Conservation (phyloP, 2,888 invertebrate genomes). For the Volucella bombylans region DNA sequence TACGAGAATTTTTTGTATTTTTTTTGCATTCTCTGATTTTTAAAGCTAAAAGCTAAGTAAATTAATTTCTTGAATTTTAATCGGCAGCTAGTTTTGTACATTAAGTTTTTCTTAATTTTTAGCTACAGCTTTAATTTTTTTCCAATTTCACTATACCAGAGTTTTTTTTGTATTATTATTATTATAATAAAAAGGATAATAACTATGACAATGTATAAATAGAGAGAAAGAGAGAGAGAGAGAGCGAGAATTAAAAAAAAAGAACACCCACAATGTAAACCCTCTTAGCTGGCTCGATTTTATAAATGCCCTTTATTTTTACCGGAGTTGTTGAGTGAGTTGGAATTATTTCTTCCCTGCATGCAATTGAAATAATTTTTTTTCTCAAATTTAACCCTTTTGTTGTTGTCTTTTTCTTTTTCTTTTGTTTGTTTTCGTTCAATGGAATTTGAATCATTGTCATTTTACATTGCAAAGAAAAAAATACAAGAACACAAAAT, state of each 20-base stretch:
- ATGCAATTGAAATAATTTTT: constrained; percentile 48
- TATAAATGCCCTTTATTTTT: constrained; percentile 65
- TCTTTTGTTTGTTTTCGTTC: constrained; percentile 14
- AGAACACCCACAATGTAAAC: constrained; percentile 1
- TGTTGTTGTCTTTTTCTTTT: constrained; percentile 3
- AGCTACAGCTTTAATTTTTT: constrained; percentile 19
- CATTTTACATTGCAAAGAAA: constrained; percentile 46
- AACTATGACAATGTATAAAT: constrained; percentile 41
- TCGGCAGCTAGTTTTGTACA: constrained; percentile 15
- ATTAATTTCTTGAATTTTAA: constrained; percentile 17
- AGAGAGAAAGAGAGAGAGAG: no score
- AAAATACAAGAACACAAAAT: not conserved
- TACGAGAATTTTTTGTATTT: not conserved
- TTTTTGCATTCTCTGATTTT: not conserved
- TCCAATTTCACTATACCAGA: constrained; percentile 27
- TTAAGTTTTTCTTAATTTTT: constrained; percentile 3
- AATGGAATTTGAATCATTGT: constrained; percentile 51
- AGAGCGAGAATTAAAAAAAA: constrained; percentile 4
- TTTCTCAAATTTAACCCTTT: constrained; percentile 10
- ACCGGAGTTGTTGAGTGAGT: constrained; percentile 72
- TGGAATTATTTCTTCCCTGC: constrained; percentile 58
- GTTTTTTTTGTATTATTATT: constrained; percentile 29
- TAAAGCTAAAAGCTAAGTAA: constrained; percentile 18
- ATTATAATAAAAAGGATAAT: constrained; percentile 28
- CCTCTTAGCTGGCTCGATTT: constrained; percentile 62